These are phyloP conservation scores for Notamacropus eugenii DNA, from an alignment of 2,797 vertebrate genomes.

Conservation along the genomic window DNA sequence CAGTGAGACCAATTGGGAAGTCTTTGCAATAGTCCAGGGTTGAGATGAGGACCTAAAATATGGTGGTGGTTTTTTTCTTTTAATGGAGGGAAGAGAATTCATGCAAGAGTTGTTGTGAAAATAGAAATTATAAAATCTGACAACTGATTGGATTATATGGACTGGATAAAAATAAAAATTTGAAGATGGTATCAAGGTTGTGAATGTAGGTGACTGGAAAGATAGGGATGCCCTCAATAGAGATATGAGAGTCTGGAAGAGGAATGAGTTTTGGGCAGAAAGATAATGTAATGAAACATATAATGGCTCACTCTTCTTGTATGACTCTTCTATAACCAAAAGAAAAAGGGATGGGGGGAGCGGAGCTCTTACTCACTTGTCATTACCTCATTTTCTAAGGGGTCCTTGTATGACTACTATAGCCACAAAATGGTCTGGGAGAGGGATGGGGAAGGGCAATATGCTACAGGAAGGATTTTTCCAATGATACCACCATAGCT, in stretches of 20 bases:
- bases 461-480: not conserved
- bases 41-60: not conserved
- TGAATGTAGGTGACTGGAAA: not conserved
- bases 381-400: conserved; percentile 51
- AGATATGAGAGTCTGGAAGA: not conserved
- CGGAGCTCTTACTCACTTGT: not conserved
- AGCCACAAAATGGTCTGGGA: not conserved
- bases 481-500: not conserved
- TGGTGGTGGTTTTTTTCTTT: not conserved
- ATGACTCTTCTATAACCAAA: not conserved
- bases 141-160: not conserved
- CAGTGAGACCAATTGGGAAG: not conserved
- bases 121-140: not conserved
- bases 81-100: not conserved
- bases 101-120: not conserved
- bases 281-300: not conserved
- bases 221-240: not conserved
- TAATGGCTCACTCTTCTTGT: not conserved
- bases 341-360: not conserved
- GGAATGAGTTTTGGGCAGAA: not conserved
- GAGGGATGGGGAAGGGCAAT: not conserved
- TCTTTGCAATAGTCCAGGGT: not conserved
- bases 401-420: not conserved
- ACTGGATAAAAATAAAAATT: not conserved
- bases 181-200: not conserved